These are phyloP conservation scores for Oxyura jamaicensis DNA, from an alignment of 2,113 vertebrate species.

Conservation along the genomic window DNA sequence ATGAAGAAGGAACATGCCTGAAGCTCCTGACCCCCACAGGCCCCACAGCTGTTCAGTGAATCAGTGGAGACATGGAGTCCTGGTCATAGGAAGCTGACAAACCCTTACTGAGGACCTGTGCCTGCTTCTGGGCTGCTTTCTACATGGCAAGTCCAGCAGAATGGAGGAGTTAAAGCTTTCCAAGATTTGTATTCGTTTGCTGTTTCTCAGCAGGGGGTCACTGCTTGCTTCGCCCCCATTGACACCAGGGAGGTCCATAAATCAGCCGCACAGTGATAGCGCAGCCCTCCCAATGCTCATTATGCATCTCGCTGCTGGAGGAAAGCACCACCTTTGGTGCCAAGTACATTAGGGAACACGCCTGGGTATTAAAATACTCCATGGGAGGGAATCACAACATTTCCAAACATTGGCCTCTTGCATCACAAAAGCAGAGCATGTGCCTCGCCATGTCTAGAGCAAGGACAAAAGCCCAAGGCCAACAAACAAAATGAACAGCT, in stretches of 20 bases:
- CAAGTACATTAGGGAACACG: conserved; percentile 46
- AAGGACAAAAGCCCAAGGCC: background rate
- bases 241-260: conserved; percentile 5
- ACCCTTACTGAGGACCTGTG: background rate
- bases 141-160: background rate
- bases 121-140: background rate
- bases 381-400: conserved; percentile 42
- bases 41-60: background rate
- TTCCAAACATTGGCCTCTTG: conserved; percentile 20
- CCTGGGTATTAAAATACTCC: conserved; percentile 21
- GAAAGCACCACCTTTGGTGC: conserved; percentile 36
- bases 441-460: background rate
- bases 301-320: background rate
- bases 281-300: background rate
- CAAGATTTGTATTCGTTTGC: background rate
- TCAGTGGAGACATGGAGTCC: rapidly evolving
- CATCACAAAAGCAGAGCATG: conserved; percentile 33
- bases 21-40: background rate
- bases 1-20: rapidly evolving
- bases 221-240: background rate
- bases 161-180: background rate
- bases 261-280: background rate
- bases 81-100: background rate
- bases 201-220: background rate
- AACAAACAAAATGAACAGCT: conserved; percentile 13